Evolutionary conservation across 2,888 invertebrate genomes (phyloP).

Genomic region (Drosophila testacea): DNA sequence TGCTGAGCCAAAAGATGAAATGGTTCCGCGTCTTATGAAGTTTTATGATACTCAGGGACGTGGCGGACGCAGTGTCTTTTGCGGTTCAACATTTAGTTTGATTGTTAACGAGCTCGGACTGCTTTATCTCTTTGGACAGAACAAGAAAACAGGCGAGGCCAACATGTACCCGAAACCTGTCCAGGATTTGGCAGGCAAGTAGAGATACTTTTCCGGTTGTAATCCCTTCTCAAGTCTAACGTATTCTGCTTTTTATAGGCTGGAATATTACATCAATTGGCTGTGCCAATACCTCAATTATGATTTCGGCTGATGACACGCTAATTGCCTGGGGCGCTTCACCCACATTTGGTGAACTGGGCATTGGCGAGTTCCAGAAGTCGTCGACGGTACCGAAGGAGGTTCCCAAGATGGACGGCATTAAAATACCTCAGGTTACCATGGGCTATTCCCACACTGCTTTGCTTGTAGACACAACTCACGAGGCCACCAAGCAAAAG

Average conservation of each 20-base stretch:
- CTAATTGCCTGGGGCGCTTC: constrained; percentile 97
- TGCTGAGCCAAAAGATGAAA: constrained; percentile 96
- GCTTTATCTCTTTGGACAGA: constrained; percentile 94
- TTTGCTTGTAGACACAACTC: constrained; percentile 87
- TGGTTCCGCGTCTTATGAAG: constrained; percentile 94
- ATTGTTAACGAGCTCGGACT: constrained; percentile 92
- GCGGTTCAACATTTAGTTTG: constrained; percentile 94
- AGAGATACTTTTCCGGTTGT: too few relatives aligned
- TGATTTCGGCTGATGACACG: constrained; percentile 95
- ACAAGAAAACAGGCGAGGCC: constrained; percentile 96
- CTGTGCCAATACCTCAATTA: constrained; percentile 92
- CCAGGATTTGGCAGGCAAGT: constrained; percentile 92
- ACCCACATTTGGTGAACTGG: constrained; percentile 97
- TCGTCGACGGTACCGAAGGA: constrained; percentile 95
- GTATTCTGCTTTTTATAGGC: constrained; percentile 86
- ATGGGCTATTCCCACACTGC: constrained; percentile 95
- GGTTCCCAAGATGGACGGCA: constrained; percentile 90
- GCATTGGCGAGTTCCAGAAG: constrained; percentile 94
- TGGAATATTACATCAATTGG: constrained; percentile 95
- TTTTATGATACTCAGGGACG: constrained; percentile 94
- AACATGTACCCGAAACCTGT: constrained; percentile 98
- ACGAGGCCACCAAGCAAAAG: constrained; percentile 87
- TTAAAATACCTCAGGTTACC: constrained; percentile 91
- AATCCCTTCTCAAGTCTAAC: too few relatives aligned
- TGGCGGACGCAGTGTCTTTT: constrained; percentile 92